Conservation (phyloP, 2,113 vertebrate species). For the Cyrtonyx montezumae region DNA sequence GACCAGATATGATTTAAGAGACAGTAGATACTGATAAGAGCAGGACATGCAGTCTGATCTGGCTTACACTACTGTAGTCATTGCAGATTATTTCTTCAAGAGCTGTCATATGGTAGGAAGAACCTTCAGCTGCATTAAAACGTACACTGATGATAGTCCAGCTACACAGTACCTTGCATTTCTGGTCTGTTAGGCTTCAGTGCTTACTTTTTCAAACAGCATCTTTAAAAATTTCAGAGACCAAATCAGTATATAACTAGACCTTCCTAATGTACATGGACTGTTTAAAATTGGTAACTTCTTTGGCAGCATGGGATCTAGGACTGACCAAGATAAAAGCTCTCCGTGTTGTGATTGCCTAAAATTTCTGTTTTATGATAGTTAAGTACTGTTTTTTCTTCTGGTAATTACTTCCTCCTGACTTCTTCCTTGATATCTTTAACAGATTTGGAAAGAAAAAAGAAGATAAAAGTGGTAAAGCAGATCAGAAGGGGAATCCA, state of each 20-base stretch:
- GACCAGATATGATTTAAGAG: background rate
- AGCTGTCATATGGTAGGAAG: background rate
- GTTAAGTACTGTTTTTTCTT: background rate
- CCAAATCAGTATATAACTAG: background rate
- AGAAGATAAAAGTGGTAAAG: slow-evolving; percentile 87
- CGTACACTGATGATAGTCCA: background rate
- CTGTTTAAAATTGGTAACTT: background rate
- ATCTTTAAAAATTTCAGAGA: background rate
- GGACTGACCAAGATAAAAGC: background rate
- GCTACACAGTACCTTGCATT: background rate
- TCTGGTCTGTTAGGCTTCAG: background rate
- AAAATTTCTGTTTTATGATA: background rate
- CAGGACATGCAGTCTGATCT: background rate
- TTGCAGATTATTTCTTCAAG: background rate
- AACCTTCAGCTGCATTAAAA: background rate
- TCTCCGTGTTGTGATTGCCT: background rate
- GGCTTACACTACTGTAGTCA: background rate
- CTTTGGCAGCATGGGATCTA: background rate
- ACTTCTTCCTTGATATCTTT: slow-evolving; percentile 27
- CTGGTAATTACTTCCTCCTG: slow-evolving; percentile 10
- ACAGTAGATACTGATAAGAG: background rate
- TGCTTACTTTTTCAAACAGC: background rate
- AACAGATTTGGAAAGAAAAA: slow-evolving; percentile 95
- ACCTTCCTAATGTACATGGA: background rate
- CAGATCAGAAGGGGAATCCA: slow-evolving; percentile 79